Evolutionary conservation across 2,797 vertebrate genomes (phyloP).

Genomic region (Pangasius sanitwongsei): DNA sequence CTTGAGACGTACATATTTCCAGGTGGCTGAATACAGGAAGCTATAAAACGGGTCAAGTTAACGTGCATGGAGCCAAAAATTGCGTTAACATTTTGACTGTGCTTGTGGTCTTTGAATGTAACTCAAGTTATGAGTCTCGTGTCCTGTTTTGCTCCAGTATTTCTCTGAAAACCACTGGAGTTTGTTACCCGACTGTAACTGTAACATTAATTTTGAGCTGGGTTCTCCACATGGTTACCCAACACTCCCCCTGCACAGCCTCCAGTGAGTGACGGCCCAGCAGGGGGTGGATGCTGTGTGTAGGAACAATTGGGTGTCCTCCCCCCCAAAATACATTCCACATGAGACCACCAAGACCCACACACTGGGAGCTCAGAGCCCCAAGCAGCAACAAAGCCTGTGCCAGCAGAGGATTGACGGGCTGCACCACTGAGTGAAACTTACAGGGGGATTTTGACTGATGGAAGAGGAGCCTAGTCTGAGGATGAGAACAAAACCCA

Average conservation of each 20-base stretch:
- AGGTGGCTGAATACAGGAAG: not conserved
- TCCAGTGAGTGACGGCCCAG: constrained; percentile 85
- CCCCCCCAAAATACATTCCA: constrained; percentile 78
- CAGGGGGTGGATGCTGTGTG: constrained; percentile 82
- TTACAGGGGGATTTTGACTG: constrained; percentile 51
- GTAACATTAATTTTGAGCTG: constrained; percentile 56
- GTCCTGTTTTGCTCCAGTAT: not conserved
- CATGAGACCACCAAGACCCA: constrained; percentile 89
- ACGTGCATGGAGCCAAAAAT: not conserved
- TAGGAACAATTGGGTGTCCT: constrained; percentile 87
- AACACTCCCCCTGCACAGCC: constrained; percentile 73
- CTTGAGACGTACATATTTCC: not conserved
- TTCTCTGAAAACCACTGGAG: not conserved
- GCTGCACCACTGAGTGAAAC: constrained; percentile 56
- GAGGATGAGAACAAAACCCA: constrained; percentile 27
- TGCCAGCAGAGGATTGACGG: constrained; percentile 64
- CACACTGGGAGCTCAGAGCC: constrained; percentile 65
- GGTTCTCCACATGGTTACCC: constrained; percentile 66
- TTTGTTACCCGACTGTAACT: not conserved
- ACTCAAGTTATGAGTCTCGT: not conserved
- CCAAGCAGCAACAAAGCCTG: constrained; percentile 72
- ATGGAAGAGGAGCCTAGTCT: constrained; percentile 51
- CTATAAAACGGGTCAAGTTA: not conserved
- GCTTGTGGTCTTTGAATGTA: not conserved
- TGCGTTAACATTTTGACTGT: not conserved